phyloP scores from a whole-genome alignment of 2,888 invertebrate species.

The Acrobasis consociella region DNA sequence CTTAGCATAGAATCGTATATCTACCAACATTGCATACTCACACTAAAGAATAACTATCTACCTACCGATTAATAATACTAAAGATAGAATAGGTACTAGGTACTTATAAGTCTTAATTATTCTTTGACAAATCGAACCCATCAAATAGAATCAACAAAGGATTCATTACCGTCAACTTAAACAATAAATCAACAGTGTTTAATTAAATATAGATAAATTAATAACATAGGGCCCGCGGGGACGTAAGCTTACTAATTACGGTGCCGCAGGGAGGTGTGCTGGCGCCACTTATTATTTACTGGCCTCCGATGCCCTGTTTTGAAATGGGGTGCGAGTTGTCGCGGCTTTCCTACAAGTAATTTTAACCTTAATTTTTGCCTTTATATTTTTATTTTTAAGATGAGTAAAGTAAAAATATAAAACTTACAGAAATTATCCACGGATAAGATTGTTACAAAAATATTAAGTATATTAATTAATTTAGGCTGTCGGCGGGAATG shows the following conservation, averaged over 20 bases:
- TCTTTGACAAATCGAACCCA: background rate
- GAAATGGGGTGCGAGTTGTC: constrained; percentile 3
- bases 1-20: no score
- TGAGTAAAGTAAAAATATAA: background rate
- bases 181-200: constrained; percentile 24
- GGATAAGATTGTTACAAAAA: no score
- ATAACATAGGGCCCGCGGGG: constrained; percentile 25
- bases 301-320: constrained; percentile 11
- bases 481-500: no score
- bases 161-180: background rate
- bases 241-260: constrained; percentile 16
- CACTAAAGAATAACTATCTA: no score
- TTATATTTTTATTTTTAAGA: no score
- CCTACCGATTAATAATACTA: no score
- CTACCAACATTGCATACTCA: no score
- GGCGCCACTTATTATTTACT: constrained; percentile 17
- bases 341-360: background rate
- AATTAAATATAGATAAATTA: constrained; percentile 31
- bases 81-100: background rate
- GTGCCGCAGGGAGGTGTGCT: constrained; percentile 6
- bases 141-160: background rate
- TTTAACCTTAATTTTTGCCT: no score
- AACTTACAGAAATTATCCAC: no score
- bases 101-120: background rate
- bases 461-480: no score